Conservation (phyloP, 2,113 vertebrate genomes). For the Montifringilla adamsi region DNA sequence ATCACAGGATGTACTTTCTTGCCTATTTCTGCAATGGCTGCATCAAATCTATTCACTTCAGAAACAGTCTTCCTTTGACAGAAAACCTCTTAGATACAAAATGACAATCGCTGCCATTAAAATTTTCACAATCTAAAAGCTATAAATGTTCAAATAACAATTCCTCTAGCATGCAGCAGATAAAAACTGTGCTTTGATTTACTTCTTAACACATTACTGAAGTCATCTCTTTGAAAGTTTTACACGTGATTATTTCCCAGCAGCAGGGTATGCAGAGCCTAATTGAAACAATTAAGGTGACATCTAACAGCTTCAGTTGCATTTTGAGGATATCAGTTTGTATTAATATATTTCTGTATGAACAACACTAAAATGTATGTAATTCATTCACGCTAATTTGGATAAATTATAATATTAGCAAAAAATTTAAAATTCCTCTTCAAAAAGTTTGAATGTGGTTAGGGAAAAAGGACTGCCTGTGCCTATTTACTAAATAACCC, state of each 20-base stretch:
- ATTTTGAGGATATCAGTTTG: not conserved
- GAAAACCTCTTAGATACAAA: not conserved
- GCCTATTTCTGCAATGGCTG: not conserved
- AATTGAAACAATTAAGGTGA: conserved; percentile 37
- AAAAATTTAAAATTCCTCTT: not conserved
- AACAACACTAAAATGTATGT: not conserved
- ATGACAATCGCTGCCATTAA: not conserved
- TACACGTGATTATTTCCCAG: not conserved
- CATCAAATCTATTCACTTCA: not conserved
- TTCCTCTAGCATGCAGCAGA: not conserved
- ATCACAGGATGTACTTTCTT: not conserved
- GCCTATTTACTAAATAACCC: not conserved
- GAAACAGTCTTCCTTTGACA: not conserved
- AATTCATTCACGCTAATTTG: not conserved
- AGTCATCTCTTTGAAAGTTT: conserved; percentile 17
- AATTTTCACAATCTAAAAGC: conserved; percentile 2
- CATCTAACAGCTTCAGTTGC: not conserved
- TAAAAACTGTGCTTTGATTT: conserved; percentile 39
- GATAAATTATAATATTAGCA: not conserved
- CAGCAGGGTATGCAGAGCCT: not conserved
- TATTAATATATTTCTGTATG: not conserved
- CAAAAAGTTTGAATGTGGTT: not conserved
- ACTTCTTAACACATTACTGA: not conserved
- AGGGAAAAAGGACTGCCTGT: not conserved
- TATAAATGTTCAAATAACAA: conserved; percentile 4